A percentile compares a stretch with the other conserved stretches of the same genome.
Evolutionary conservation across 2,797 vertebrate genomes (phyloP).

Genomic region (Eulemur coronatus): DNA sequence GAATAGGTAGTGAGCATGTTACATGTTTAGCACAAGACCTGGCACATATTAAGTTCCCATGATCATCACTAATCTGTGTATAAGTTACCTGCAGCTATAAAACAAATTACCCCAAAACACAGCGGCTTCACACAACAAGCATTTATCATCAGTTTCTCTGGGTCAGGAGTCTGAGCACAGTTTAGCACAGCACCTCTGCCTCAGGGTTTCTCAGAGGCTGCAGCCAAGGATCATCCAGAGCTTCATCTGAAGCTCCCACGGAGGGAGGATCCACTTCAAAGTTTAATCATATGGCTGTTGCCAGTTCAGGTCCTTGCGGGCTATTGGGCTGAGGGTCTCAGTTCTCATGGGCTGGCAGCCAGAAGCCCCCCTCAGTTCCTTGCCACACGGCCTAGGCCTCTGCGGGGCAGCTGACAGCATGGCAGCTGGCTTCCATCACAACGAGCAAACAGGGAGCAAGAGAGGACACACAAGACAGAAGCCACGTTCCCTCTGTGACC

Average conservation of each 20-base stretch:
- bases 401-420: neutral
- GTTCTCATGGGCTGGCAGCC: neutral
- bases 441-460: neutral
- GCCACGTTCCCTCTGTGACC: neutral
- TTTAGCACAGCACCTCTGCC: neutral
- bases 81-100: neutral
- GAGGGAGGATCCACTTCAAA: neutral
- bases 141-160: neutral
- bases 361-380: neutral
- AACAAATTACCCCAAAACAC: constrained; percentile 13
- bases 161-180: neutral
- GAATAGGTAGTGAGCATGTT: neutral
- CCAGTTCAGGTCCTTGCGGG: neutral
- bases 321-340: neutral
- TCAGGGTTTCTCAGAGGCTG: neutral
- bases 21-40: neutral
- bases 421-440: neutral
- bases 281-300: neutral
- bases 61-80: neutral
- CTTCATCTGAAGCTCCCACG: neutral
- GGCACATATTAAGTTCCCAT: neutral
- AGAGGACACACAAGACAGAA: neutral
- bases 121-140: neutral
- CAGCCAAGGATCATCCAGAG: neutral
- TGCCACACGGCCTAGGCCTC: neutral